Evolutionary conservation across 2,888 invertebrate genomes (phyloP).

Genomic region (Ornithoptera alexandrae): DNA sequence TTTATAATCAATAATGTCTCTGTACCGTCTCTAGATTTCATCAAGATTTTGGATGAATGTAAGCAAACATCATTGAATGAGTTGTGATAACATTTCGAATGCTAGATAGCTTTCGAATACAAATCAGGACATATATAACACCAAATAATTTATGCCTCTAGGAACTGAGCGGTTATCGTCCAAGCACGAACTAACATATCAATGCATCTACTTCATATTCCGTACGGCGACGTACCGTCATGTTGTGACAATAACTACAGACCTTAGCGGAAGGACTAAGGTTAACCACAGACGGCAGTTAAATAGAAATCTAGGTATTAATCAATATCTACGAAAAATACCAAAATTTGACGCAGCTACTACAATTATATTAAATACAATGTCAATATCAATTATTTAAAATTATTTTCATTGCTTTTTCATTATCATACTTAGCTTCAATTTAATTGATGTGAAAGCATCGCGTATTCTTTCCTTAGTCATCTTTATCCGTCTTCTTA

Average conservation of each 20-base stretch:
- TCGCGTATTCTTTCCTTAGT: no score
- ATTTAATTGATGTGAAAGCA: no score
- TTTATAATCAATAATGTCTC: not conserved
- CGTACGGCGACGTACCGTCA: slow-evolving; percentile 33
- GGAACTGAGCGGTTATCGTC: slow-evolving; percentile 19
- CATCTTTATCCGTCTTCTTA: no score
- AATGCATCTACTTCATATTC: slow-evolving; percentile 39
- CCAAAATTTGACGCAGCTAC: not conserved
- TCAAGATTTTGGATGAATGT: slow-evolving; percentile 2
- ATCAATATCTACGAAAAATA: not conserved
- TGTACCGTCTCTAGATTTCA: not conserved
- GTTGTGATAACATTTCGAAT: not conserved
- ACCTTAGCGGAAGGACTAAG: slow-evolving; percentile 30
- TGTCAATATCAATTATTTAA: not conserved
- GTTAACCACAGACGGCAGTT: not conserved
- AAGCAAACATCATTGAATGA: not conserved
- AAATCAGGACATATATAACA: slow-evolving; percentile 2
- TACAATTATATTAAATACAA: not conserved
- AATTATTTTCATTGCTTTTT: no score
- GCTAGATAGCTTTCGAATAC: slow-evolving; percentile 2
- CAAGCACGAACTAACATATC: slow-evolving; percentile 31
- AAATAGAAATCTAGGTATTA: not conserved
- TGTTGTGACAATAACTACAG: slow-evolving; percentile 34
- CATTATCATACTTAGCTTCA: no score
- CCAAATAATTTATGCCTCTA: slow-evolving; percentile 14